Conservation (phyloP, 2,797 vertebrate species). For the Cossypha heuglini region DNA sequence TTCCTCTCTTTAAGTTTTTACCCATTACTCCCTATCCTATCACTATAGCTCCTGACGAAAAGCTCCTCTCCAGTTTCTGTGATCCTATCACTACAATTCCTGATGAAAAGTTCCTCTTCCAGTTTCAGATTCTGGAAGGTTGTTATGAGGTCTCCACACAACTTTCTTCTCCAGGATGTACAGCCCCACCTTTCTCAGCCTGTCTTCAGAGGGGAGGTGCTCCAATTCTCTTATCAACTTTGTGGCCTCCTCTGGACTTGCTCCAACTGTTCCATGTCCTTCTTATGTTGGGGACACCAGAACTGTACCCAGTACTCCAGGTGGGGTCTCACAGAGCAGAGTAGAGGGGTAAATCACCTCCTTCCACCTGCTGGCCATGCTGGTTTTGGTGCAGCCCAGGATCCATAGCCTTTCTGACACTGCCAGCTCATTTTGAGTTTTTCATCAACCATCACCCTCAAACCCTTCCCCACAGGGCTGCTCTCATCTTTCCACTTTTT, state of each 20-base stretch:
- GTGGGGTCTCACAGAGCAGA: background rate
- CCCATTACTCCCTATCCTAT: background rate
- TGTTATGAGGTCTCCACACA: background rate
- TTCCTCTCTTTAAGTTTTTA: background rate
- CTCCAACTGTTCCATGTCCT: background rate
- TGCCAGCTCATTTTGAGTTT: background rate
- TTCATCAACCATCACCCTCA: background rate
- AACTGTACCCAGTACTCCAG: no score
- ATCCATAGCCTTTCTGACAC: background rate
- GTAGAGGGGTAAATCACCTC: background rate
- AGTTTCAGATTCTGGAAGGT: background rate
- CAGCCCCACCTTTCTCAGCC: background rate
- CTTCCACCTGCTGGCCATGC: fast-evolving
- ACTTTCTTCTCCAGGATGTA: background rate
- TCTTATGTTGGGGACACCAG: background rate
- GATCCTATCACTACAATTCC: background rate
- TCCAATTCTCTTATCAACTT: background rate
- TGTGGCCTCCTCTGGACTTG: background rate
- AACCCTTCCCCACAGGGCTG: background rate
- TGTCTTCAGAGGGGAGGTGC: background rate
- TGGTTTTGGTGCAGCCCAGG: background rate
- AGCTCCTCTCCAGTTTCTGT: background rate
- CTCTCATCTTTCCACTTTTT: background rate
- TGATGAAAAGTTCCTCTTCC: background rate
- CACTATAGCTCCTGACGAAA: background rate